A percentile compares a stretch with the other conserved stretches of the same genome.
Evolutionary conservation across 1,140 invertebrate species (phyloP).

Genomic region (Campoletis sonorensis): DNA sequence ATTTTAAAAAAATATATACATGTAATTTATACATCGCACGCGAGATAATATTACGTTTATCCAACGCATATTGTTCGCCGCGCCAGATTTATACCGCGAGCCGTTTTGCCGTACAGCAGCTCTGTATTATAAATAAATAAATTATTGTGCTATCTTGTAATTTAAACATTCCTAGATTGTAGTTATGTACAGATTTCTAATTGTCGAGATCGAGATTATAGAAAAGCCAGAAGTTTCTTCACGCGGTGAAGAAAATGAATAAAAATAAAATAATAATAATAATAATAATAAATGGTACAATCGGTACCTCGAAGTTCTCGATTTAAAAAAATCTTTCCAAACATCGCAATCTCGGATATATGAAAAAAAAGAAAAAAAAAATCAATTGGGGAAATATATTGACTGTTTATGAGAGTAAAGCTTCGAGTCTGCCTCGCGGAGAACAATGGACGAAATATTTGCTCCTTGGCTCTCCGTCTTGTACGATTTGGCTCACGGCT

Average conservation of each 20-base stretch:
- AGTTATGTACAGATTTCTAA: conserved; percentile 73
- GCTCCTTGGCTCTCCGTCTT: conserved; percentile 17
- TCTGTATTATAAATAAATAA: conserved; percentile 77
- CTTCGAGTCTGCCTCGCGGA: neutral
- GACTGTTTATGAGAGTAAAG: no score
- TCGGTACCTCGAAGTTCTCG: neutral
- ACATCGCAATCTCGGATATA: neutral
- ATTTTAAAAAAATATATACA: neutral
- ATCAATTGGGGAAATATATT: no score
- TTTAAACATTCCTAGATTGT: conserved; percentile 76
- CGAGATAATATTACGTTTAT: neutral
- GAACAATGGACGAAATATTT: neutral
- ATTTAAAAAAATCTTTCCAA: neutral
- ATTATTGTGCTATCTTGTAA: conserved; percentile 76
- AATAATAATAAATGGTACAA: neutral
- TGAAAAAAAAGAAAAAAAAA: neutral
- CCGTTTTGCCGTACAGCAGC: conserved; percentile 74
- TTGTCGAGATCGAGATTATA: conserved; percentile 65
- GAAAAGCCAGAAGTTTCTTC: conserved; percentile 51
- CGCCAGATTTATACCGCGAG: conserved; percentile 64
- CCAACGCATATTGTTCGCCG: neutral
- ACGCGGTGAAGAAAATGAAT: conserved; percentile 11
- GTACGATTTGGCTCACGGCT: conserved; percentile 34
- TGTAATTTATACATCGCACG: conserved; percentile 3
- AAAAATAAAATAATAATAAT: no score